Evolutionary conservation across 2,888 invertebrate species (phyloP), one percentile per base, ranked within the genome.

Genomic region (Brachypalpus laphriformis): DNA sequence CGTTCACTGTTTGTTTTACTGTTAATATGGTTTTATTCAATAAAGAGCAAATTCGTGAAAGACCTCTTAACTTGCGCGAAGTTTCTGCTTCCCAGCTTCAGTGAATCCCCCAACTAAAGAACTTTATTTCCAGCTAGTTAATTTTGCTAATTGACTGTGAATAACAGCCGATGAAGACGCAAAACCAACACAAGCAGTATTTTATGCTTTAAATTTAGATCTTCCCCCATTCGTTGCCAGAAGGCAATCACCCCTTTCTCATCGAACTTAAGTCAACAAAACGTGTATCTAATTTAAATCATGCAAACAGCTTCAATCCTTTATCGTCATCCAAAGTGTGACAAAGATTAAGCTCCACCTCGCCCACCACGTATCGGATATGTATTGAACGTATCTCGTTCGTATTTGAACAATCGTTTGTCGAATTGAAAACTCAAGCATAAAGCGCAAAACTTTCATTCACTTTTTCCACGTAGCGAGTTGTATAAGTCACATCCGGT

Each of bases 401-500:
- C 31, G 47, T 11, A 82, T 78, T 54, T 68, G 51, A 78, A 82
- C 82, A 78, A 72, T 72, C 37, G 66, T n/a, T 37, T 68, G 59
- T 61, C 47, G 63, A 72, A 74, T 63, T 83, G 51, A 68, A 72
- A 77, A 66, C 59, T 68, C 51, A 31, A 78, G 61, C 59, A 68
- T 68, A 61, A 82, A 78, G 54, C 40, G 40, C 42, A 49, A 61
- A 72, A 72, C 77, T 78, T 74, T 72, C 40, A 56, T 78, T 77
- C 71, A 66, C 65, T 61, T 66, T 66, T 61, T 25, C 49, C 72
- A 83, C 83, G 78, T 83, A 74, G 56, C 72, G 68, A 49, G 49
- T 68, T 54, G 63, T 68, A 74, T 71, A 63, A 83, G 68, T 78
- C 83, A 83, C 83, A 83, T 83, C 83, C 83, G 78, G 61, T 49